Evolutionary conservation across 2,797 vertebrate species (phyloP).

Genomic region (Artibeus lituratus): DNA sequence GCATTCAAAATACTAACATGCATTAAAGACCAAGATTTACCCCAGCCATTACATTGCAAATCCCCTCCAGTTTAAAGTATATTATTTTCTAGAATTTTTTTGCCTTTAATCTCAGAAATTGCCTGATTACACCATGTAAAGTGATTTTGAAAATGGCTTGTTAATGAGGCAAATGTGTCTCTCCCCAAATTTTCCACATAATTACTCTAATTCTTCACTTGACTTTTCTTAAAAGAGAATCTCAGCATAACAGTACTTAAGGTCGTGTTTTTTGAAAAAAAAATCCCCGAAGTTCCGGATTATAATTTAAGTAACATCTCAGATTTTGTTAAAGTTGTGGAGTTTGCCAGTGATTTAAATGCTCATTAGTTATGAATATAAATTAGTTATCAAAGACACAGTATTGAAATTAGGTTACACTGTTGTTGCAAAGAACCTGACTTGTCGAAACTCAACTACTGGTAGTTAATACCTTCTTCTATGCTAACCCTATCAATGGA

Average conservation of each 20-base stretch:
- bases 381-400: constrained; percentile 26
- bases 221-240: constrained; percentile 18
- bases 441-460: neutral
- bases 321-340: neutral
- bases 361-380: neutral
- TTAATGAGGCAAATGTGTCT: constrained; percentile 43
- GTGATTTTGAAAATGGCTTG: constrained; percentile 43
- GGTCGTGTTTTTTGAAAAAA: neutral
- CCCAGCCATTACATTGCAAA: neutral
- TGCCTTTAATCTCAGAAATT: constrained; percentile 9
- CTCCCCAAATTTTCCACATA: constrained; percentile 39
- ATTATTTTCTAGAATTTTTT: neutral
- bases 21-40: neutral
- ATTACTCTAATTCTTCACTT: constrained; percentile 44
- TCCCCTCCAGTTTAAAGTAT: neutral
- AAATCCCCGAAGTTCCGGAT: neutral
- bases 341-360: constrained; percentile 10
- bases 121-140: constrained; percentile 10
- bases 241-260: neutral
- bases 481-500: neutral
- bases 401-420: neutral
- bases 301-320: neutral
- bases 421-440: neutral
- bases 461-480: neutral
- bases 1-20: neutral